A percentile compares a stretch with the other conserved stretches of the same genome.
Evolutionary conservation across 1,140 invertebrate genomes (phyloP).

Genomic region (Capitella teleta): DNA sequence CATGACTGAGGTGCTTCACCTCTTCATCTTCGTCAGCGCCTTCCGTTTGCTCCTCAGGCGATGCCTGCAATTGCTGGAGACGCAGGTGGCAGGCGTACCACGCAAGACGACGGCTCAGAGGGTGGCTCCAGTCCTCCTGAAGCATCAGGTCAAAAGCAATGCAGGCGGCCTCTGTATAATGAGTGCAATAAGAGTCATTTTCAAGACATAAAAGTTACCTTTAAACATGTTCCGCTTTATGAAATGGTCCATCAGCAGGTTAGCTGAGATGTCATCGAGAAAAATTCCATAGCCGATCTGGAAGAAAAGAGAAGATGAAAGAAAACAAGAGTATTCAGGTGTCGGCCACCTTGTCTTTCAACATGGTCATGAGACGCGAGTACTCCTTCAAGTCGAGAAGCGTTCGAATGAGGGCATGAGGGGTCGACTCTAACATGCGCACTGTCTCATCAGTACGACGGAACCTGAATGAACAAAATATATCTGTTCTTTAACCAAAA

Average conservation of each 20-base stretch:
- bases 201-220: background rate
- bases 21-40: slow-evolving; percentile 1
- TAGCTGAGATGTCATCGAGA: background rate
- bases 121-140: slow-evolving; percentile 5
- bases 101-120: background rate
- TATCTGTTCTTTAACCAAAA: too few relatives aligned
- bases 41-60: background rate
- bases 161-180: slow-evolving; percentile 4
- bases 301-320: background rate
- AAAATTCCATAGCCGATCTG: slow-evolving; percentile 7
- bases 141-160: slow-evolving; percentile 10
- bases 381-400: slow-evolving; percentile 3
- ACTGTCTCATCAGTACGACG: slow-evolving; percentile 4
- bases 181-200: background rate
- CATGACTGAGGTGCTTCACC: background rate
- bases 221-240: slow-evolving; percentile 2
- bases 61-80: background rate
- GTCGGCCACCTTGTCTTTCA: slow-evolving; percentile 3
- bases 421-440: background rate
- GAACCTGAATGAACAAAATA: background rate
- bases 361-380: background rate
- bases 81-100: slow-evolving; percentile 8
- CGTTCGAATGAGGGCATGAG: slow-evolving; percentile 2
- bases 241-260: slow-evolving; percentile 8
- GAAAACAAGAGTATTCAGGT: background rate